Evolutionary conservation across 2,888 invertebrate species (phyloP).

Genomic region (Acrobasis repandana): DNA sequence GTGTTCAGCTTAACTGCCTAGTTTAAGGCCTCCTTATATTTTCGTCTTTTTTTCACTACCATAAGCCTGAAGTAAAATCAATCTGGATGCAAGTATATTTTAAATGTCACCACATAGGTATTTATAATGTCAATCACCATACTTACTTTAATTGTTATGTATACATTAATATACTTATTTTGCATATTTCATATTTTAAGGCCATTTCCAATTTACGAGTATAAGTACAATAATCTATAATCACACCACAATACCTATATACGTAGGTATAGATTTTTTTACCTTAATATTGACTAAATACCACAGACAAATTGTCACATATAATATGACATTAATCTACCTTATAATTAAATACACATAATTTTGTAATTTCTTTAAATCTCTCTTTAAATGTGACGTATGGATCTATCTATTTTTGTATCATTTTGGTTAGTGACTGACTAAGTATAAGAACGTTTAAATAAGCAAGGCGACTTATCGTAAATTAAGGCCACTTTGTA

Average conservation of each 20-base stretch:
- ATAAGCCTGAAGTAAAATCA: not conserved
- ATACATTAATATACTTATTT: not conserved
- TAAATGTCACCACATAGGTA: not conserved
- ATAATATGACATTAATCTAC: slow-evolving; percentile 22
- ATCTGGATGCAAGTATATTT: not conserved
- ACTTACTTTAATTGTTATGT: not conserved
- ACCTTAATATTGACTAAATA: slow-evolving; percentile 57
- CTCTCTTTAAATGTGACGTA: slow-evolving; percentile 9
- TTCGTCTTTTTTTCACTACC: no score
- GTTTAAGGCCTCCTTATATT: no score
- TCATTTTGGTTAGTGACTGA: slow-evolving; percentile 20
- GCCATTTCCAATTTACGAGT: slow-evolving; percentile 1
- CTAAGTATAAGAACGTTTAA: slow-evolving; percentile 5
- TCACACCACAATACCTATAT: not conserved
- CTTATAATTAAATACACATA: slow-evolving; percentile 26
- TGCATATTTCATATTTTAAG: not conserved
- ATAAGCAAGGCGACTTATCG: not conserved
- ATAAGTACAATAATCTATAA: not conserved
- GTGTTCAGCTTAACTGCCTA: no score
- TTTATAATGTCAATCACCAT: not conserved
- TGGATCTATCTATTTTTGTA: slow-evolving; percentile 3
- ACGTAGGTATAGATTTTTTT: slow-evolving; percentile 25
- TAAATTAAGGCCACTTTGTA: not conserved
- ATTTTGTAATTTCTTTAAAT: slow-evolving; percentile 39
- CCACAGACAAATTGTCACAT: slow-evolving; percentile 33